These are phyloP conservation scores for Catocala nupta DNA, from an alignment of 2,888 invertebrate genomes.

Conservation along the genomic window DNA sequence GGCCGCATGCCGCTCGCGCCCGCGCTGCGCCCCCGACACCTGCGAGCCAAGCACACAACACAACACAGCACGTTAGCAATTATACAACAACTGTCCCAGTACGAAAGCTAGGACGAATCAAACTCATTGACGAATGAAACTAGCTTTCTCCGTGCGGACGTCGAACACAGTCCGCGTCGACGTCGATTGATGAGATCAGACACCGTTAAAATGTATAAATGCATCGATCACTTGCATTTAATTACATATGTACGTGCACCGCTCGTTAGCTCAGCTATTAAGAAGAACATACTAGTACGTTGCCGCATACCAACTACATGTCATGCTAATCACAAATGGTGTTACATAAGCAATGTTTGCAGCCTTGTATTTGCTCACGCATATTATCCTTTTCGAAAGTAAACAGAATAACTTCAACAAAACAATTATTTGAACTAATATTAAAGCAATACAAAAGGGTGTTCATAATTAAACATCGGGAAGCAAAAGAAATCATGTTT, in stretches of 20 bases:
- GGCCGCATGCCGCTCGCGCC: conserved; percentile 94
- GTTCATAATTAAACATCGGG: conserved; percentile 32
- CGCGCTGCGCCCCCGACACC: conserved; percentile 93
- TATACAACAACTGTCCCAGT: conserved; percentile 16
- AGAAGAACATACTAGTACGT: conserved; percentile 22
- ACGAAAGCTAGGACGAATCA: conserved; percentile 48
- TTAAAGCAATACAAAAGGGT: conserved; percentile 21
- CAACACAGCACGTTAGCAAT: conserved; percentile 38
- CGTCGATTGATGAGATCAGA: conserved; percentile 58
- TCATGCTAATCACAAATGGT: conserved; percentile 39
- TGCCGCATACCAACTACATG: conserved; percentile 18
- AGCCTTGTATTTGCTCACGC: conserved; percentile 34
- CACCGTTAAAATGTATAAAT: conserved; percentile 58
- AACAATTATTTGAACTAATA: background rate
- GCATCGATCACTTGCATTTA: conserved; percentile 55
- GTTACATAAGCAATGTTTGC: conserved; percentile 39
- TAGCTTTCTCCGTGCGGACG: conserved; percentile 61
- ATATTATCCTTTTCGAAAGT: background rate
- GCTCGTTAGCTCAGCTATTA: conserved; percentile 30
- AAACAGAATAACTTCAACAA: background rate
- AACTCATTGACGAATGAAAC: conserved; percentile 56
- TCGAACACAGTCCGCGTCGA: conserved; percentile 39
- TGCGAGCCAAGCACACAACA: conserved; percentile 63
- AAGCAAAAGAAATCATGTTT: background rate
- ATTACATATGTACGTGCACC: conserved; percentile 39